These are phyloP conservation scores for Chlorodrepanis virens DNA, from an alignment of 2,113 vertebrate genomes.

Conservation along the genomic window DNA sequence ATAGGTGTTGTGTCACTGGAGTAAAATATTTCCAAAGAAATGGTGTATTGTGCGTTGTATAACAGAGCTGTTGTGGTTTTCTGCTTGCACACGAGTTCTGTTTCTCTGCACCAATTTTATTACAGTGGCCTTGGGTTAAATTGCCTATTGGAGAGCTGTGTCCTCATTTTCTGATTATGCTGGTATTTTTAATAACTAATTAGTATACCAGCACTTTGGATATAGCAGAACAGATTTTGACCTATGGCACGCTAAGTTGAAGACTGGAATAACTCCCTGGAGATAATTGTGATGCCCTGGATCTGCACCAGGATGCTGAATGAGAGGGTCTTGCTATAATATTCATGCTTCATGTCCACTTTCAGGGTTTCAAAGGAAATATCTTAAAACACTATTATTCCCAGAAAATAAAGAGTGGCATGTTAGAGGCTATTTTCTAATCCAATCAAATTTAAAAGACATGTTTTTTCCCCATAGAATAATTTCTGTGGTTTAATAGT, in stretches of 20 bases:
- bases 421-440: neutral
- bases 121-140: neutral
- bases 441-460: neutral
- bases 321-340: neutral
- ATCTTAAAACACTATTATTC: neutral
- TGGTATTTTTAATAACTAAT: slow-evolving; percentile 30
- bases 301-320: neutral
- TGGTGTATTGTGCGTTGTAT: neutral
- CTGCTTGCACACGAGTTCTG: neutral
- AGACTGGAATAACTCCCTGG: neutral
- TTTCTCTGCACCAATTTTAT: neutral
- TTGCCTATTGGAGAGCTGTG: neutral
- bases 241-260: neutral
- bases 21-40: neutral
- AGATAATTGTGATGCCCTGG: neutral
- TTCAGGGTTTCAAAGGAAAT: neutral
- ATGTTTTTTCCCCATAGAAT: neutral
- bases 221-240: neutral
- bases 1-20: neutral
- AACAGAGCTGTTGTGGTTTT: neutral
- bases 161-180: neutral
- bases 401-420: neutral
- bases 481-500: neutral
- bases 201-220: neutral
- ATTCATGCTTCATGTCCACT: neutral